phyloP scores from a whole-genome alignment of 2,888 invertebrate species.

The Mellilla xanthometata region DNA sequence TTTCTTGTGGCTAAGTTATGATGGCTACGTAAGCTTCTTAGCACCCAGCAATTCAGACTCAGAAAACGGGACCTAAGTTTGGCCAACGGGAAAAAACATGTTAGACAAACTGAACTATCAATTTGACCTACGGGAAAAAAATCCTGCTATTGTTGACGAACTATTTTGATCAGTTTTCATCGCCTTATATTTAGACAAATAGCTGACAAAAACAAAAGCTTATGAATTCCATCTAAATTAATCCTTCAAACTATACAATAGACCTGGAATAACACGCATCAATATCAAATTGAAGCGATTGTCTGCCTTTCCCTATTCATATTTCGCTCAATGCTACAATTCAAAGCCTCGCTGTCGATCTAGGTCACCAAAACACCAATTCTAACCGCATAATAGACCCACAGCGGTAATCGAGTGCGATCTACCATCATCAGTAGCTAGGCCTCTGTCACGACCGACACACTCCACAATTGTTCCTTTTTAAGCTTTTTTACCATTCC shows the following conservation, averaged over 20 bases:
- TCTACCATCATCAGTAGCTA: constrained; percentile 23
- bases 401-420: constrained; percentile 16
- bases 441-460: constrained; percentile 35
- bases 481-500: constrained; percentile 29
- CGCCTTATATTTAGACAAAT: too few relatives aligned
- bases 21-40: not conserved
- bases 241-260: not conserved
- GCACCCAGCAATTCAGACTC: too few relatives aligned
- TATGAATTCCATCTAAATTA: too few relatives aligned
- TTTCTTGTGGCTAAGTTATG: not conserved
- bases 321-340: constrained; percentile 2
- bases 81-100: too few relatives aligned
- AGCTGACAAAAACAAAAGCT: too few relatives aligned
- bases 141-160: too few relatives aligned
- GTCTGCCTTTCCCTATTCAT: not conserved
- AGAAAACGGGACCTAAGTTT: too few relatives aligned
- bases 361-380: constrained; percentile 18
- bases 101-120: too few relatives aligned
- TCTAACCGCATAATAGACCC: constrained; percentile 16
- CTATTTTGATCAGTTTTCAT: too few relatives aligned
- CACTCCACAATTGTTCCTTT: constrained; percentile 35
- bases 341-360: not conserved
- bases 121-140: too few relatives aligned
- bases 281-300: not conserved
- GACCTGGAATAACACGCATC: not conserved